Conservation (phyloP, 2,797 vertebrate genomes). For the Oceanodroma leucorhoa region DNA sequence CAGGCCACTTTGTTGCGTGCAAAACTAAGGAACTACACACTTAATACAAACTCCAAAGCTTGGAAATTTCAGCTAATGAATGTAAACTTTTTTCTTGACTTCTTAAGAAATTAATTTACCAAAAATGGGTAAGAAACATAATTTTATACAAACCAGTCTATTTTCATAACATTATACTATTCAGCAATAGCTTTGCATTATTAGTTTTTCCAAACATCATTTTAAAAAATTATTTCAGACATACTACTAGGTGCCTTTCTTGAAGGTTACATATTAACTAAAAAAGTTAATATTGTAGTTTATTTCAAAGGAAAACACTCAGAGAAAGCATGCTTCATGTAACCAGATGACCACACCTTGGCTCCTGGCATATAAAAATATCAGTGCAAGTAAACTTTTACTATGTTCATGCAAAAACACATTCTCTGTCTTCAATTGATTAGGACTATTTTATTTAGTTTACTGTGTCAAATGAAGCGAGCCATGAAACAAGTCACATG, state of each 20-base stretch:
- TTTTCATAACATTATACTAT: not conserved
- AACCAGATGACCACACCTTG: slow-evolving; percentile 24
- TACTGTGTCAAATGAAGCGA: slow-evolving; percentile 34
- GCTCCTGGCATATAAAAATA: slow-evolving; percentile 23
- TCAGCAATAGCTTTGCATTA: not conserved
- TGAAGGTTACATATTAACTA: slow-evolving; percentile 76
- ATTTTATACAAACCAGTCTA: not conserved
- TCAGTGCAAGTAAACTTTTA: slow-evolving; percentile 30
- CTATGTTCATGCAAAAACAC: slow-evolving; percentile 44
- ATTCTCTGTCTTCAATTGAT: not conserved
- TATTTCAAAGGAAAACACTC: slow-evolving; percentile 58
- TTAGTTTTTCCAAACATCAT: not conserved
- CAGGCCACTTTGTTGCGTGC: not conserved
- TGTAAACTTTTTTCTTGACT: not conserved
- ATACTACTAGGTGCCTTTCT: slow-evolving; percentile 66
- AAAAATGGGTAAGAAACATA: not conserved
- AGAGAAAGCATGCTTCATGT: slow-evolving; percentile 62
- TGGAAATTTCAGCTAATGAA: not conserved
- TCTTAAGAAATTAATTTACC: not conserved
- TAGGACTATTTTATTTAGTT: not conserved
- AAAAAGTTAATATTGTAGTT: slow-evolving; percentile 61
- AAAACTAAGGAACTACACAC: not conserved
- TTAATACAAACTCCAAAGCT: not conserved
- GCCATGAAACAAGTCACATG: slow-evolving; percentile 29
- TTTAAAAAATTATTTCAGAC: not conserved